These are phyloP conservation scores for Dioctria linearis DNA, from an alignment of 2,888 invertebrate genomes.

Conservation along the genomic window DNA sequence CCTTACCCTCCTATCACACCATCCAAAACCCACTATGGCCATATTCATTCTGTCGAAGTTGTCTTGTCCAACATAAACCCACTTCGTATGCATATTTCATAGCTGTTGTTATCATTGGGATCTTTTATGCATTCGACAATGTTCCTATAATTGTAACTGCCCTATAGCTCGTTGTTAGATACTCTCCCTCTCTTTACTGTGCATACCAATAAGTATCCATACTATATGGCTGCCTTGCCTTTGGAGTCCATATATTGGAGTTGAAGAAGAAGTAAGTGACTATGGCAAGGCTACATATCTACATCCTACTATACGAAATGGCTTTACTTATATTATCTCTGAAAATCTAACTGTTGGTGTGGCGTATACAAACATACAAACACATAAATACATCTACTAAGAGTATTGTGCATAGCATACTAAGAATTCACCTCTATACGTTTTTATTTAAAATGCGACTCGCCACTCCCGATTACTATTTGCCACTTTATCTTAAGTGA, in stretches of 20 bases:
- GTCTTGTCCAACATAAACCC: constrained; percentile 29
- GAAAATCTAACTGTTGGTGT: background rate
- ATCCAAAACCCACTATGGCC: background rate
- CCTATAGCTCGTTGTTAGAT: background rate
- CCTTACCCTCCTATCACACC: background rate
- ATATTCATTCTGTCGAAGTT: constrained; percentile 40
- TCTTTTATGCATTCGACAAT: constrained; percentile 36
- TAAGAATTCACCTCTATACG: background rate
- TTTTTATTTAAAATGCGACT: constrained; percentile 4
- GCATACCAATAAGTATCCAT: background rate
- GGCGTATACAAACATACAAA: too few species aligned
- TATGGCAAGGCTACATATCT: too few species aligned
- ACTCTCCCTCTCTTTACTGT: background rate
- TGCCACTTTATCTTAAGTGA: constrained; percentile 51
- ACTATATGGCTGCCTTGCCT: too few species aligned
- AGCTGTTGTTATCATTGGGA: constrained; percentile 35
- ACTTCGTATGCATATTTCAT: constrained; percentile 48
- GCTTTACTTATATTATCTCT: background rate
- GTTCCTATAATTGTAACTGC: constrained; percentile 43
- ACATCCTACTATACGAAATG: too few species aligned
- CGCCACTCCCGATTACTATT: constrained; percentile 15
- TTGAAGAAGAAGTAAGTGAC: too few species aligned
- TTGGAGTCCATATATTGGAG: too few species aligned
- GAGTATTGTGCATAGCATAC: background rate
- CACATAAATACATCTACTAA: too few species aligned